Conservation (phyloP, 2,888 invertebrate genomes). For the Thymelicus lineola region DNA sequence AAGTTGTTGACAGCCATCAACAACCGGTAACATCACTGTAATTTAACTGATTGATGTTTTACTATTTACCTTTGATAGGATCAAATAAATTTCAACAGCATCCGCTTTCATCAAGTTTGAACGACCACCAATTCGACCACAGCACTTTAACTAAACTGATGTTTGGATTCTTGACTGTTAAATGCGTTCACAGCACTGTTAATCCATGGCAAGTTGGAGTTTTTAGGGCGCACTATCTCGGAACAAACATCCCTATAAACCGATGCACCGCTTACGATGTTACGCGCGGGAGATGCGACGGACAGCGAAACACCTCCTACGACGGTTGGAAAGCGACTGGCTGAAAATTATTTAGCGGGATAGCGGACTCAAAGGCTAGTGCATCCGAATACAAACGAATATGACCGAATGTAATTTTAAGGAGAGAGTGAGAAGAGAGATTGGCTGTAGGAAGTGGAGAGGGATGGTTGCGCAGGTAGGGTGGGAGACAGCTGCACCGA, state of each 20-base stretch:
- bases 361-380: slow-evolving; percentile 83
- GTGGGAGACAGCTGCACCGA: slow-evolving; percentile 71
- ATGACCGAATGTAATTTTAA: slow-evolving; percentile 79
- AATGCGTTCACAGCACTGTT: slow-evolving; percentile 62
- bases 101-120: slow-evolving; percentile 62
- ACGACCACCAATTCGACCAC: slow-evolving; percentile 62
- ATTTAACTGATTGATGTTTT: slow-evolving; percentile 66
- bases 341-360: slow-evolving; percentile 79
- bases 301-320: slow-evolving; percentile 68
- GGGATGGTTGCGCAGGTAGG: slow-evolving; percentile 70
- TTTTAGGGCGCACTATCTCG: slow-evolving; percentile 75
- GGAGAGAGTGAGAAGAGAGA: slow-evolving; percentile 69
- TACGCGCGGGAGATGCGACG: slow-evolving; percentile 66
- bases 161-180: slow-evolving; percentile 35
- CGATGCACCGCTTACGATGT: slow-evolving; percentile 67
- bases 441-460: slow-evolving; percentile 54
- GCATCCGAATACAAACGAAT: slow-evolving; percentile 81
- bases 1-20: slow-evolving; percentile 64
- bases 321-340: slow-evolving; percentile 76
- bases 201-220: slow-evolving; percentile 62
- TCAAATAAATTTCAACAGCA: slow-evolving; percentile 75
- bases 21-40: slow-evolving; percentile 58
- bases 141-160: slow-evolving; percentile 59
- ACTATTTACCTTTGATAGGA: slow-evolving; percentile 71
- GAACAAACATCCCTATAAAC: slow-evolving; percentile 76